Evolutionary conservation across 2,888 invertebrate species (phyloP).

Genomic region (Drosophila monieri): DNA sequence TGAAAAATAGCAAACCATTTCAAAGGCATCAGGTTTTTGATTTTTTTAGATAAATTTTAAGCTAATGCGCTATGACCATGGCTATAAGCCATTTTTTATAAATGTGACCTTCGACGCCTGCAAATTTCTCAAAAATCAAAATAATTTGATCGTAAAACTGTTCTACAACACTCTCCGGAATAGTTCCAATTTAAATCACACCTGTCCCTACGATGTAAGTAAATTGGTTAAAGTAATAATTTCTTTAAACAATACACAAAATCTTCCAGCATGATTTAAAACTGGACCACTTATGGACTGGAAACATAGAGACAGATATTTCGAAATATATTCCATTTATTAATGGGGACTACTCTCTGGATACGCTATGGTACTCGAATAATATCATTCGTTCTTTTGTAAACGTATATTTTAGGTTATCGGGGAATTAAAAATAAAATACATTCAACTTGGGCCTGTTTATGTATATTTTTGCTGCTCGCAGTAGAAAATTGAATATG

Average conservation of each 20-base stretch:
- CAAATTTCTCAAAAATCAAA: constrained; percentile 20
- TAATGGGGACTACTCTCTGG: constrained; percentile 37
- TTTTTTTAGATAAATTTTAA: constrained; percentile 12
- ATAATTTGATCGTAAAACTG: constrained; percentile 10
- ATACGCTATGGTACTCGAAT: neutral
- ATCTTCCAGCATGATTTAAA: constrained; percentile 28
- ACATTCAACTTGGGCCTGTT: too few species aligned
- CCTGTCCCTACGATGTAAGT: constrained; percentile 44
- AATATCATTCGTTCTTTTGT: constrained; percentile 10
- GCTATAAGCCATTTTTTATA: constrained; percentile 38
- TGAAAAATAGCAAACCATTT: too few species aligned
- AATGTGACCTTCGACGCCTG: constrained; percentile 36
- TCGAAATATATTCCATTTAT: constrained; percentile 3
- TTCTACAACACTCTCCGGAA: constrained; percentile 15
- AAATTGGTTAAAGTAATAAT: neutral
- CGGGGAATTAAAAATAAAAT: neutral
- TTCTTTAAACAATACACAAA: neutral
- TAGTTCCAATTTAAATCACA: constrained; percentile 47
- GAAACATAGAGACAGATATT: constrained; percentile 10
- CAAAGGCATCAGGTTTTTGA: too few species aligned
- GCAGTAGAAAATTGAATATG: neutral
- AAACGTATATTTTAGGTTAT: neutral
- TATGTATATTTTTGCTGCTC: neutral
- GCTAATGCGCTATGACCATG: constrained; percentile 42
- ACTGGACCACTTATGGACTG: constrained; percentile 29